Evolutionary conservation across 2,888 invertebrate species (phyloP), one percentile per base, ranked within the genome.

Genomic region (Ectemnius lituratus): DNA sequence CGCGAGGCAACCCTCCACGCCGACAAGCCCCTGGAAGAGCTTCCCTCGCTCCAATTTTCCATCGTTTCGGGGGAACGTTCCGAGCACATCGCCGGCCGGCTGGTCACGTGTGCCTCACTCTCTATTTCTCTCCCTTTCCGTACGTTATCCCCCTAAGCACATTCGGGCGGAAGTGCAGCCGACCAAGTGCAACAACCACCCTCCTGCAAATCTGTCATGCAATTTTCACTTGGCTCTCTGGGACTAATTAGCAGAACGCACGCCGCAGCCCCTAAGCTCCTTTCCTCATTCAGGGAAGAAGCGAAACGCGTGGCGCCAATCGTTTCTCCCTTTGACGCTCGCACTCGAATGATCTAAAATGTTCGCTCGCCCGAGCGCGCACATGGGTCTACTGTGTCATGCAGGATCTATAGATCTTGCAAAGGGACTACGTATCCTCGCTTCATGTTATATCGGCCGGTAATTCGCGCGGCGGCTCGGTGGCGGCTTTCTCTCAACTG

Each of bases 1-100:
- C 87, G 83, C 68, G 81, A 67, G 78, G 75, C 79, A 73, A 84
- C 80, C 82, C 83, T 76, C 70, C 72, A 67, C 64, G 68, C 60
- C 75, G 67, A 37, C 8, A 69, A 62, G 56, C 64, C 70, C 78
- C 73, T 46, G 37, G 61, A 37, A 37, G 37, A 37, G 57, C 47
- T 60, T 49, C 70, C 62, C 64, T 62, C 71, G 67, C 73, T 62
- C 61, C 70, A 65, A 60, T 57, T 70, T 66, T 70, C 75, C 56
- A 28, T 52, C 75, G 81, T 61, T 61, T 72, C 70, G 66, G 57
- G 67, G 58, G 46, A 65, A 27, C 59, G 13, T 37, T 8, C 52
- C 37, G 37, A 37, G 37, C 37, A 11, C 37, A 37, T 37, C 37
- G n/a, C 14, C 67, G 18, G 62, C 11, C 63, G 20, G 59, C 62